phyloP scores from a whole-genome alignment of 2,888 invertebrate genomes.

The Lepetodrilus schrolli region DNA sequence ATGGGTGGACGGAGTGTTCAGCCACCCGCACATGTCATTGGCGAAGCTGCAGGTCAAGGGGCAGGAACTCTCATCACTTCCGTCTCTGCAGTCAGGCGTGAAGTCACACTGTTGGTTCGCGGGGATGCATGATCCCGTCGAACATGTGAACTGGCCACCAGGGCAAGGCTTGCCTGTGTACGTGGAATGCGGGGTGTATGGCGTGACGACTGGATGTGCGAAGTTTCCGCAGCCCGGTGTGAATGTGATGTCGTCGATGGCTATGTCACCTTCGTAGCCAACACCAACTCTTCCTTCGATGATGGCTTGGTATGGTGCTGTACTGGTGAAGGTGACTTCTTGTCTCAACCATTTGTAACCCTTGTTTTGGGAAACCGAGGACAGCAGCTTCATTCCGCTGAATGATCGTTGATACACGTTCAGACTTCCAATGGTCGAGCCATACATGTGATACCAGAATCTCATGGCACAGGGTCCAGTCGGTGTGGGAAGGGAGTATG shows the following conservation, averaged over 20 bases:
- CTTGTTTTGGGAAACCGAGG: conserved; percentile 45
- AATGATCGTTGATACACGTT: conserved; percentile 53
- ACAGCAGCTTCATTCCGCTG: conserved; percentile 40
- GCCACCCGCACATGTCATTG: conserved; percentile 64
- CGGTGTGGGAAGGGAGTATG: conserved; percentile 49
- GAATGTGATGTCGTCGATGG: conserved; percentile 70
- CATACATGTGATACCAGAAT: conserved; percentile 72
- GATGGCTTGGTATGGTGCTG: conserved; percentile 55
- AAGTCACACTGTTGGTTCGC: conserved; percentile 51
- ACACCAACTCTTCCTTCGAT: conserved; percentile 66
- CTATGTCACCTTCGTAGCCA: conserved; percentile 63
- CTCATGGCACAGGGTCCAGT: conserved; percentile 55
- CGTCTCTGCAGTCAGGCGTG: conserved; percentile 44
- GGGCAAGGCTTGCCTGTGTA: conserved; percentile 36
- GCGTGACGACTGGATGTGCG: conserved; percentile 37
- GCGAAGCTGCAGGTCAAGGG: conserved; percentile 66
- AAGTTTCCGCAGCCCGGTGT: conserved; percentile 63
- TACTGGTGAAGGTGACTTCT: conserved; percentile 44
- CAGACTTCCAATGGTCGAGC: conserved; percentile 52
- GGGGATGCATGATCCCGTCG: conserved; percentile 51
- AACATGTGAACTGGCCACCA: conserved; percentile 40
- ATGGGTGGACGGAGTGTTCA: conserved; percentile 50
- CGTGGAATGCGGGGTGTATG: conserved; percentile 30
- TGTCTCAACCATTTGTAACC: conserved; percentile 51
- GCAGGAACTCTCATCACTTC: conserved; percentile 53